Percentiles rank a stretch among this genome's conserved stretches.
Evolutionary conservation across 2,797 vertebrate genomes (phyloP).

Genomic region (Chaunax sp.): DNA sequence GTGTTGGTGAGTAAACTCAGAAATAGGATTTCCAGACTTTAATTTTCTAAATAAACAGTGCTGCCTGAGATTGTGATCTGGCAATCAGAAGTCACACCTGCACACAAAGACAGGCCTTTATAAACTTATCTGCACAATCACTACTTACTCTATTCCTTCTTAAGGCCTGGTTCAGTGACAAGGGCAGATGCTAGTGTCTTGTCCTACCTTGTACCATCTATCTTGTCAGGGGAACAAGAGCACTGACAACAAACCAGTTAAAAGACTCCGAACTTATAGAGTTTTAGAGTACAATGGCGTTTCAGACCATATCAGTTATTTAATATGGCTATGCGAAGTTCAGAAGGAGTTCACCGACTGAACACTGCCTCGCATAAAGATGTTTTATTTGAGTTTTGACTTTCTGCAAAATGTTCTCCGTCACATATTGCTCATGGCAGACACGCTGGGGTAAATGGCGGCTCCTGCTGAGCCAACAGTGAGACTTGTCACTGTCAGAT

Average conservation of each 20-base stretch:
- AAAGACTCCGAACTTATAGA: slow-evolving; percentile 29
- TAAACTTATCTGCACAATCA: slow-evolving; percentile 27
- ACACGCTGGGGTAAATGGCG: slow-evolving; percentile 33
- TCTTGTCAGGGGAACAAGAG: slow-evolving; percentile 32
- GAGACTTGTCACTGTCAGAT: slow-evolving; percentile 48
- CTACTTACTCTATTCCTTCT: slow-evolving; percentile 3
- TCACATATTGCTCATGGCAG: slow-evolving; percentile 39
- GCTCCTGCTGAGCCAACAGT: slow-evolving; percentile 50
- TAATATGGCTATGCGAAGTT: slow-evolving; percentile 53
- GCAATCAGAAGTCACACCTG: slow-evolving; percentile 4
- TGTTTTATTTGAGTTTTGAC: slow-evolving; percentile 43
- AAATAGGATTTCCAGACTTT: slow-evolving; percentile 2
- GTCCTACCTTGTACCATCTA: slow-evolving; percentile 27
- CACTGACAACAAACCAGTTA: slow-evolving; percentile 22
- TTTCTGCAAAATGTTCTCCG: slow-evolving; percentile 29
- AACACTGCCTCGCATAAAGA: slow-evolving; percentile 45
- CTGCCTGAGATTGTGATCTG: background rate
- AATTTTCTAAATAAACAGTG: slow-evolving; percentile 11
- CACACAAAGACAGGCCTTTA: slow-evolving; percentile 14
- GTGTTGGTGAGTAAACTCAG: background rate
- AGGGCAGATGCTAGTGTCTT: slow-evolving; percentile 20
- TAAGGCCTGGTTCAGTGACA: slow-evolving; percentile 9
- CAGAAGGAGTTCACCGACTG: slow-evolving; percentile 60
- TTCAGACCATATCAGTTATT: slow-evolving; percentile 72
- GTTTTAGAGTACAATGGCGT: slow-evolving; percentile 16